Evolutionary conservation across 2,888 invertebrate genomes (phyloP).

Genomic region (Amiota mariae): DNA sequence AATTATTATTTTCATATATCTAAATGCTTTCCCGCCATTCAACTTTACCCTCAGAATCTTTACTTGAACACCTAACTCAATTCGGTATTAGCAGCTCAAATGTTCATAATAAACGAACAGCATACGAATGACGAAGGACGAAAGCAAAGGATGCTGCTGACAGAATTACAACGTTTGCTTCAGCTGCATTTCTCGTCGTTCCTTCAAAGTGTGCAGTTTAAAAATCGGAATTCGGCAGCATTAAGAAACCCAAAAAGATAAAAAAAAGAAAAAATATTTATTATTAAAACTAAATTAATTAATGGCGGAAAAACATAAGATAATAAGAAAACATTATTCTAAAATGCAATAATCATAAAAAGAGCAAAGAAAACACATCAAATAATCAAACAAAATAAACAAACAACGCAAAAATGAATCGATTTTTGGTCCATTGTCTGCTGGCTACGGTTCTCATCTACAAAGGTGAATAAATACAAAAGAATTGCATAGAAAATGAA

Average conservation of each 20-base stretch:
- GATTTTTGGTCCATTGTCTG: constrained; percentile 65
- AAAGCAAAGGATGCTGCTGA: constrained; percentile 20
- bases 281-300: constrained; percentile 28
- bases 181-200: constrained; percentile 64
- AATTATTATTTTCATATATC: constrained; percentile 27
- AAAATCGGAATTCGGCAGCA: constrained; percentile 2
- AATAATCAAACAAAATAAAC: constrained; percentile 30
- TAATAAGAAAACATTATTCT: neutral
- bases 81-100: too few relatives aligned
- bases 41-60: constrained; percentile 23
- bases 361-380: constrained; percentile 19
- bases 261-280: constrained; percentile 3
- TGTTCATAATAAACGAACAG: too few relatives aligned
- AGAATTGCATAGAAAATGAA: neutral
- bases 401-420: constrained; percentile 58
- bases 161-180: neutral
- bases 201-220: constrained; percentile 60
- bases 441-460: constrained; percentile 69
- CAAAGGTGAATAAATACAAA: constrained; percentile 55
- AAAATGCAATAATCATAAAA: constrained; percentile 46
- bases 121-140: neutral
- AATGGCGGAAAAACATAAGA: constrained; percentile 8
- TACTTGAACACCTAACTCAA: neutral
- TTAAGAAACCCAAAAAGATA: constrained; percentile 12
- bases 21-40: too few relatives aligned